These are phyloP conservation scores for Bradypodion ventrale DNA, from an alignment of 2,797 vertebrate genomes.

Conservation along the genomic window DNA sequence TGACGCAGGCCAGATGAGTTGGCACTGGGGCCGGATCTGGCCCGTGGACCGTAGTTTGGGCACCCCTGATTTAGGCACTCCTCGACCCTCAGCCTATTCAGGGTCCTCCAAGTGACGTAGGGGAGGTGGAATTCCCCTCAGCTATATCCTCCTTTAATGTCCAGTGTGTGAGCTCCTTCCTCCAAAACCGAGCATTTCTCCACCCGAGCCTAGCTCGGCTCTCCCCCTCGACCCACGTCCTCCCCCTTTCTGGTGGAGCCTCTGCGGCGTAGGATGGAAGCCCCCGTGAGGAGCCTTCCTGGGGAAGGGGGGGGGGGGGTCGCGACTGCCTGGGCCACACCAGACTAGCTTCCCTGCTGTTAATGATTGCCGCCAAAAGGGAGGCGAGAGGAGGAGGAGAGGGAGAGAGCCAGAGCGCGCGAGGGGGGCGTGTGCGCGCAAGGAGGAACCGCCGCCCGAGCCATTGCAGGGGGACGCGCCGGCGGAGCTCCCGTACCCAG, in stretches of 20 bases:
- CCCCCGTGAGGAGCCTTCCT: neutral
- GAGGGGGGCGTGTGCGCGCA: neutral
- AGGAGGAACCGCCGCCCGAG: neutral
- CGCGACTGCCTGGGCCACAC: neutral
- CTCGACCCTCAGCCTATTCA: too few species aligned
- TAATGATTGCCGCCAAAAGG: neutral
- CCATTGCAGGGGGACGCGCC: slow-evolving; percentile 78
- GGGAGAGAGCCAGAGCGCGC: neutral
- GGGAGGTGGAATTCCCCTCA: too few species aligned
- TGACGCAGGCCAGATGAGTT: too few species aligned
- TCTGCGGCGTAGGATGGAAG: neutral
- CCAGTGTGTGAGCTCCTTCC: too few species aligned
- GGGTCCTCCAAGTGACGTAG: too few species aligned
- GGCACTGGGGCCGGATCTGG: too few species aligned
- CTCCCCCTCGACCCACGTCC: rapidly evolving
- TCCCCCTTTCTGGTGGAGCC: neutral
- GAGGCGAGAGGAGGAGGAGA: rapidly evolving
- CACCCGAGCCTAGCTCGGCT: too few species aligned
- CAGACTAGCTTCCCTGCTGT: neutral
- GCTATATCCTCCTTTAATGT: too few species aligned
- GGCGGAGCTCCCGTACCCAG: slow-evolving; percentile 77
- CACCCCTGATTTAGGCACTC: too few species aligned
- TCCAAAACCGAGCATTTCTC: too few species aligned
- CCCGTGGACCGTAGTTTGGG: too few species aligned
- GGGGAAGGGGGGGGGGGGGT: neutral